Evolutionary conservation across 2,113 vertebrate species (phyloP).

Genomic region (Aphyosemion australe): DNA sequence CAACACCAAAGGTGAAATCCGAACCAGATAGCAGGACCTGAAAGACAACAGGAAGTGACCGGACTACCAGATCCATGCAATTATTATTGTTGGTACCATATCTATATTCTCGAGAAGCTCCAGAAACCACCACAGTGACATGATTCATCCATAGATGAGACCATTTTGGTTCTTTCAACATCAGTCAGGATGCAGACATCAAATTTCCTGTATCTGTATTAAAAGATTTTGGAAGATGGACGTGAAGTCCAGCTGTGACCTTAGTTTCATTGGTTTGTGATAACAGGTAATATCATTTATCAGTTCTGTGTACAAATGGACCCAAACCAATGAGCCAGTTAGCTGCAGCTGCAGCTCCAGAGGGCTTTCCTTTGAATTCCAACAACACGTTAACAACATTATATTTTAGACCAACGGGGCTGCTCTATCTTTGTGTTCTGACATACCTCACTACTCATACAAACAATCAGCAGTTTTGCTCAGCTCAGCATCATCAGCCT

Average conservation of each 20-base stretch:
- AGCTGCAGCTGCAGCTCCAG: not conserved
- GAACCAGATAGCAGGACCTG: constrained; percentile 14
- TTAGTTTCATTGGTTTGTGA: not conserved
- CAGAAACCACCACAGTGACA: not conserved
- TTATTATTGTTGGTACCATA: not conserved
- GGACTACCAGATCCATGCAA: constrained; percentile 10
- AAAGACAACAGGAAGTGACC: constrained; percentile 8
- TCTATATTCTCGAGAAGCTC: too few species aligned
- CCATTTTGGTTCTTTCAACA: not conserved
- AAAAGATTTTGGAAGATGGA: not conserved
- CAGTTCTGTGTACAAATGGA: too few species aligned
- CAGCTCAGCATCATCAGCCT: constrained; percentile 40
- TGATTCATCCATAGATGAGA: not conserved
- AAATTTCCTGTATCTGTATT: not conserved
- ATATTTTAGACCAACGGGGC: constrained; percentile 15
- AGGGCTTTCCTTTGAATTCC: not conserved
- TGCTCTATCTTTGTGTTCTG: constrained; percentile 46
- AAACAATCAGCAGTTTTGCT: too few species aligned
- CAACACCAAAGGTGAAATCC: constrained; percentile 29
- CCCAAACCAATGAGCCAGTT: not conserved
- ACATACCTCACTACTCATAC: constrained; percentile 33
- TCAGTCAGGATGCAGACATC: not conserved
- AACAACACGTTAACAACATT: constrained; percentile 11
- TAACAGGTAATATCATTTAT: not conserved
- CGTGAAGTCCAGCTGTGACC: not conserved